Evolutionary conservation across 2,113 vertebrate species (phyloP).

Genomic region (Solenodon paradoxus): DNA sequence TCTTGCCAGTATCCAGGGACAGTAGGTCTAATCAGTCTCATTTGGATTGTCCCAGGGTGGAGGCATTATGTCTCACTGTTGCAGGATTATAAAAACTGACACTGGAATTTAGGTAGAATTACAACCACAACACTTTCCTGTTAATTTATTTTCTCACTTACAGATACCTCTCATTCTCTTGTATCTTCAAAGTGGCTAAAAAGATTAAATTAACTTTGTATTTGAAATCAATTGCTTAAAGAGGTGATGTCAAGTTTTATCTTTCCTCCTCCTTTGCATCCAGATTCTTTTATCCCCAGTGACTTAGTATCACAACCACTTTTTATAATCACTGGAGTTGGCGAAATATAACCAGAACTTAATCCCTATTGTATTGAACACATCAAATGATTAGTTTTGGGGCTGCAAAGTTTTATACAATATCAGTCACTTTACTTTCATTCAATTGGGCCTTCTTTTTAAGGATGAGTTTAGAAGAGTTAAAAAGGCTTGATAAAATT

Average conservation of each 20-base stretch:
- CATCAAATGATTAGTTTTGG: not conserved
- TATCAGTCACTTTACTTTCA: not conserved
- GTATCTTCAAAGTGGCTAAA: conserved; percentile 52
- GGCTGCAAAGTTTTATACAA: not conserved
- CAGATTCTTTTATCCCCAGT: conserved; percentile 22
- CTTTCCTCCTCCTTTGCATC: conserved; percentile 15
- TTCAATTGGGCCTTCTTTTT: not conserved
- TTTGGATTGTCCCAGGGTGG: not conserved
- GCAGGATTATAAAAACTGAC: not conserved
- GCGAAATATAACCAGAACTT: not conserved
- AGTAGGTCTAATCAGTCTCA: not conserved
- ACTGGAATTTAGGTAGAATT: conserved; percentile 28
- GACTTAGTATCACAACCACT: not conserved
- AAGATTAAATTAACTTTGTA: conserved; percentile 60
- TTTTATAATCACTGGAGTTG: not conserved
- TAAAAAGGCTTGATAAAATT: not conserved
- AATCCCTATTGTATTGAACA: not conserved
- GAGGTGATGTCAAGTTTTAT: not conserved
- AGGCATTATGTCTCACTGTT: not conserved
- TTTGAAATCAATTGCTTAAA: conserved; percentile 67
- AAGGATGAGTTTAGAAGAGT: not conserved
- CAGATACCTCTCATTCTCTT: conserved; percentile 38
- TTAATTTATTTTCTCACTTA: conserved; percentile 53
- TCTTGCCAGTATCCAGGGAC: not conserved
- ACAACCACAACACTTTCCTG: not conserved